Conservation (phyloP, 2,888 invertebrate species). For the Drosophila phalerata region DNA sequence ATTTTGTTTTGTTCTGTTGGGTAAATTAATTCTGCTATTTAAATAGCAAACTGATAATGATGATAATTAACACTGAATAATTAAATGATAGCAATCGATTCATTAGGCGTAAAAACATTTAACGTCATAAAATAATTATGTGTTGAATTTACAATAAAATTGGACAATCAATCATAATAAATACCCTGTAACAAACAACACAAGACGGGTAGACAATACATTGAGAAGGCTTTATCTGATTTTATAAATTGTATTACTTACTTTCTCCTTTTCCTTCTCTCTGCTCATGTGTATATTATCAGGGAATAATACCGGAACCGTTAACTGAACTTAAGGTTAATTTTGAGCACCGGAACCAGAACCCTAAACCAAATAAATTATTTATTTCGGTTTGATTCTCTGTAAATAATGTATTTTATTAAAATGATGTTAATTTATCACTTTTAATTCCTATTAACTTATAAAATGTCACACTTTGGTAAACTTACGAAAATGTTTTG, state of each 20-base stretch:
- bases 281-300: too few relatives aligned
- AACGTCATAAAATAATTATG: not conserved
- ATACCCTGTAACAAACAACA: not conserved
- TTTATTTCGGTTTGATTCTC: too few relatives aligned
- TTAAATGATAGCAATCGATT: not conserved
- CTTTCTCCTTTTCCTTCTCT: too few relatives aligned
- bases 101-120: not conserved
- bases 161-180: not conserved
- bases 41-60: not conserved
- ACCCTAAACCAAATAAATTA: too few relatives aligned
- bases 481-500: not conserved
- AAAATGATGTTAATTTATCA: too few relatives aligned
- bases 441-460: not conserved
- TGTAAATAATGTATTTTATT: too few relatives aligned
- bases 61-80: constrained; percentile 1
- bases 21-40: not conserved
- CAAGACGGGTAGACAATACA: not conserved
- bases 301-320: too few relatives aligned
- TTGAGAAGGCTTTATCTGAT: not conserved
- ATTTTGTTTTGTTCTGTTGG: not conserved
- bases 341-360: too few relatives aligned
- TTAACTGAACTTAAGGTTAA: too few relatives aligned
- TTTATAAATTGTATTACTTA: too few relatives aligned
- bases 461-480: not conserved
- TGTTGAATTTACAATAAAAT: not conserved